Conservation (phyloP, 1,140 invertebrate species). For the Platorchestia sp. region DNA sequence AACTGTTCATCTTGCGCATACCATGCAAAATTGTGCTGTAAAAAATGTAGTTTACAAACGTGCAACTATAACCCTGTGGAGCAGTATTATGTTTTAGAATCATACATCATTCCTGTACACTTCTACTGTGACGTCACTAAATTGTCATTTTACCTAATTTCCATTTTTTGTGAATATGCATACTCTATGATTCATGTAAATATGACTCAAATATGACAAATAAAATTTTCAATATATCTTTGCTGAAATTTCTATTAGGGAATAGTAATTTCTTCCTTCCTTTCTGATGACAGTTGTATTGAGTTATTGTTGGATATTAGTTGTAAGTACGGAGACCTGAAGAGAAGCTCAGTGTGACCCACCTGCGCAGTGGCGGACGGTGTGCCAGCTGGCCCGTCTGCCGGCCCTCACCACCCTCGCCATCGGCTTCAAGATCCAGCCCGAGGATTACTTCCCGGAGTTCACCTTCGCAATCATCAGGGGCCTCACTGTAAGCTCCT, state of each 20-base stretch:
- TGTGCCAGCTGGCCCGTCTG: conserved; percentile 22
- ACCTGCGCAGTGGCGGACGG: neutral
- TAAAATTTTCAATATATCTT: neutral
- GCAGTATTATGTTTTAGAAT: neutral
- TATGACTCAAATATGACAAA: no score
- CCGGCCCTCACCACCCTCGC: neutral
- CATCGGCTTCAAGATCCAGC: neutral
- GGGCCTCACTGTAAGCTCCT: neutral
- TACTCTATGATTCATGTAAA: no score
- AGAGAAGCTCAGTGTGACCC: neutral
- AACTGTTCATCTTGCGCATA: no score
- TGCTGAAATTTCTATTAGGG: neutral
- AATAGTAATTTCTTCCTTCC: neutral
- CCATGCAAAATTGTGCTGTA: no score
- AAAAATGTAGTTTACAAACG: no score
- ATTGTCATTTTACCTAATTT: neutral
- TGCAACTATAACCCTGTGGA: neutral
- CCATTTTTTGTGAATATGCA: no score
- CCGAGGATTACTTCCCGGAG: conserved; percentile 48
- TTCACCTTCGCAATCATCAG: conserved; percentile 41
- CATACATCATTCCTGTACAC: neutral
- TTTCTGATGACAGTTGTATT: neutral
- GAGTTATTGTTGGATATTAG: neutral
- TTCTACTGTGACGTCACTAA: neutral
- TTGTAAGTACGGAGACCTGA: no score